phyloP scores from a whole-genome alignment of 2,113 vertebrate genomes.

The Lepisosteus osseus region DNA sequence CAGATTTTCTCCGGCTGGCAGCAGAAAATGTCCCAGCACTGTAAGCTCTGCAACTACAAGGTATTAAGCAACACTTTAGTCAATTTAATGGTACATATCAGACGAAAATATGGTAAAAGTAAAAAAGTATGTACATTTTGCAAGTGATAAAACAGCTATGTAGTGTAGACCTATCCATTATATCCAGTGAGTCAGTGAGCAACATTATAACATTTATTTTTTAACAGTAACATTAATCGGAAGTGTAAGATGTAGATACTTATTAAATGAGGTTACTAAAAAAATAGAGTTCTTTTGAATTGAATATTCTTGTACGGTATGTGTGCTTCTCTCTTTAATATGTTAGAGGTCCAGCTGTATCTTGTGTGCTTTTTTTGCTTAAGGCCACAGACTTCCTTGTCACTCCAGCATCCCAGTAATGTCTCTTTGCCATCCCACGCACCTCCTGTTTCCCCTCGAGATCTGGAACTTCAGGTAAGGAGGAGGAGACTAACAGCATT shows the following conservation, averaged over 20 bases:
- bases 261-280: too few relatives aligned
- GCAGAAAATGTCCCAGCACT: background rate
- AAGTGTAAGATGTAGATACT: too few relatives aligned
- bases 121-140: too few relatives aligned
- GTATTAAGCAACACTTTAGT: constrained; percentile 12
- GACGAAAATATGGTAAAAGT: background rate
- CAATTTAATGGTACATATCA: background rate
- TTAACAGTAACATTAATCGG: too few relatives aligned
- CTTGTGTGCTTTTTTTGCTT: background rate
- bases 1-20: constrained; percentile 4
- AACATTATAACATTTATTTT: too few relatives aligned
- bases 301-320: too few relatives aligned
- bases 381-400: constrained; percentile 2
- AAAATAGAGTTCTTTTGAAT: too few relatives aligned
- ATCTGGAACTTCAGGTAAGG: constrained; percentile 48
- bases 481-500: background rate
- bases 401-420: constrained; percentile 3
- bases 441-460: constrained; percentile 36
- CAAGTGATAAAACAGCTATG: too few relatives aligned
- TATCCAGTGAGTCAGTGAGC: too few relatives aligned
- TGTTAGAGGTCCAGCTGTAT: too few relatives aligned
- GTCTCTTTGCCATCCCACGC: constrained; percentile 21
- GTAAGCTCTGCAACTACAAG: constrained; percentile 1
- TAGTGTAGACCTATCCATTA: too few relatives aligned
- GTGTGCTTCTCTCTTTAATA: too few relatives aligned